phyloP scores from a whole-genome alignment of 2,113 vertebrate genomes.

The Myotis davidii region DNA sequence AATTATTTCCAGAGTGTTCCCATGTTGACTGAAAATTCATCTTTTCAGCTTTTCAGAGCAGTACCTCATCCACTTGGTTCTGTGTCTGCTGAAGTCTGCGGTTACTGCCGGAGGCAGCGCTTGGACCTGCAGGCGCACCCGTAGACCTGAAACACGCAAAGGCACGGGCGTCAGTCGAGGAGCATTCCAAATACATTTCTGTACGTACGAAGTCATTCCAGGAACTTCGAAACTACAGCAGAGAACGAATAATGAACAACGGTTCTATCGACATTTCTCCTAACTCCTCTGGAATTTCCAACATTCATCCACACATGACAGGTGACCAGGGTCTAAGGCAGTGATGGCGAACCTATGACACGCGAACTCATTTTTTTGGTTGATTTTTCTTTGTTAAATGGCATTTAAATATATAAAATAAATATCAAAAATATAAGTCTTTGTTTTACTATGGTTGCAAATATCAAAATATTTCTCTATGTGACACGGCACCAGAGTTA shows the following conservation, averaged over 20 bases:
- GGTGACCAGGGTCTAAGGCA: background rate
- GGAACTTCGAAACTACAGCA: background rate
- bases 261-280: background rate
- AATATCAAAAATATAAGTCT: too few species aligned
- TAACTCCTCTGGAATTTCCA: background rate
- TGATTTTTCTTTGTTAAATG: too few species aligned
- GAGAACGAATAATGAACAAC: background rate
- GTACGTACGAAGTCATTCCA: too few species aligned
- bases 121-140: conserved; percentile 59
- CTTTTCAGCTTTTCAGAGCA: background rate
- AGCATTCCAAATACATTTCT: background rate
- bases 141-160: conserved; percentile 83
- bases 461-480: too few species aligned
- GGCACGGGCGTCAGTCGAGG: background rate
- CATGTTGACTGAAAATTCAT: background rate
- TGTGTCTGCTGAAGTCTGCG: conserved; percentile 89
- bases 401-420: too few species aligned
- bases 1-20: background rate
- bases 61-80: conserved; percentile 89
- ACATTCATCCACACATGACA: background rate
- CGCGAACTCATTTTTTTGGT: too few species aligned
- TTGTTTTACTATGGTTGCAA: too few species aligned
- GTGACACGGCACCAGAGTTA: too few species aligned
- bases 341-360: too few species aligned
- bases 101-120: conserved; percentile 78